Percentiles rank a stretch among this genome's conserved stretches.
Evolutionary conservation across 2,888 invertebrate genomes (phyloP).

Genomic region (Minunthozetes semirufus): DNA sequence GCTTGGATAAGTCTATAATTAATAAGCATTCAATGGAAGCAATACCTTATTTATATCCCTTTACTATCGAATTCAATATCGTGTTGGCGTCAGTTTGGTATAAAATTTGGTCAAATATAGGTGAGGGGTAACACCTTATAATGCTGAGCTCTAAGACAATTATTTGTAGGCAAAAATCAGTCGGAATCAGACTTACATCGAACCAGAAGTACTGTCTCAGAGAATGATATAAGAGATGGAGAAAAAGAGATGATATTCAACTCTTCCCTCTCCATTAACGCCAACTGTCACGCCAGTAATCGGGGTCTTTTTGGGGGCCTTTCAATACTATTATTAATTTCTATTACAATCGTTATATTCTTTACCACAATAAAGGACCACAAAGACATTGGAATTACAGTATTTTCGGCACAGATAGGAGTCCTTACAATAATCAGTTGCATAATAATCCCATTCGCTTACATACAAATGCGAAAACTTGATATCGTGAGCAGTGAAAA

Average conservation of each 20-base stretch:
- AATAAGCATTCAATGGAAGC: slow-evolving; percentile 39
- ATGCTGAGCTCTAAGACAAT: too few species aligned
- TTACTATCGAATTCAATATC: slow-evolving; percentile 71
- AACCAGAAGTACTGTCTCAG: slow-evolving; percentile 37
- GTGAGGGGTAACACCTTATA: too few species aligned
- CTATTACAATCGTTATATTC: slow-evolving; percentile 58
- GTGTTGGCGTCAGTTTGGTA: slow-evolving; percentile 70
- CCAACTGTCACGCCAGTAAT: slow-evolving; percentile 70
- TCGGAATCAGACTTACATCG: slow-evolving; percentile 38
- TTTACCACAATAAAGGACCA: slow-evolving; percentile 55
- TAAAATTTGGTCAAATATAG: slow-evolving; percentile 68
- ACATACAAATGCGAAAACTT: slow-evolving; percentile 59
- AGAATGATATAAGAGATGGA: slow-evolving; percentile 40
- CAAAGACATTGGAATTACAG: slow-evolving; percentile 40
- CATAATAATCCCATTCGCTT: slow-evolving; percentile 57
- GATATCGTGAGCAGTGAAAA: slow-evolving; percentile 56
- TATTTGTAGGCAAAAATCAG: slow-evolving; percentile 27
- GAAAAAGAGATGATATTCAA: slow-evolving; percentile 43
- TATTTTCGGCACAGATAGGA: slow-evolving; percentile 51
- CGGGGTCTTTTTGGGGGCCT: slow-evolving; percentile 65
- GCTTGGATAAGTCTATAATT: slow-evolving; percentile 23
- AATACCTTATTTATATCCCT: slow-evolving; percentile 62
- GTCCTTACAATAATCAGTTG: slow-evolving; percentile 56
- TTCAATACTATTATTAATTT: slow-evolving; percentile 55
- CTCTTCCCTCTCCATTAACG: slow-evolving; percentile 54